Conservation (phyloP, 2,797 vertebrate genomes). For the Hypotaenidia okinawae region DNA sequence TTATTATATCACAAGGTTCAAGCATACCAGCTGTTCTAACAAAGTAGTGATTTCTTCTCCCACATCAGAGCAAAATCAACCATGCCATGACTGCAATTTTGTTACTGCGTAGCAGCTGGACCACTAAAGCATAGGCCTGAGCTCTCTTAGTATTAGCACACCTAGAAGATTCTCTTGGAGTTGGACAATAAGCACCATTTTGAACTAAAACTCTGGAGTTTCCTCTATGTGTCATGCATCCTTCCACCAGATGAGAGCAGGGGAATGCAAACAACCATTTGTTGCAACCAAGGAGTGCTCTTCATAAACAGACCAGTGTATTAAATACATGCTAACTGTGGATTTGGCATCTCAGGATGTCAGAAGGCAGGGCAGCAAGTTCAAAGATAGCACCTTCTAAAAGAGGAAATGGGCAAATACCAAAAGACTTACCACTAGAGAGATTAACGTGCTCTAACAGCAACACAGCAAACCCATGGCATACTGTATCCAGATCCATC, state of each 20-base stretch:
- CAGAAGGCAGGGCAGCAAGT: background rate
- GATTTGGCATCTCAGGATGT: background rate
- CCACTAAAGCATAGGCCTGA: background rate
- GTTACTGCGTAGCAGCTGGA: background rate
- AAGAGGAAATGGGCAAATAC: background rate
- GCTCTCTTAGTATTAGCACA: background rate
- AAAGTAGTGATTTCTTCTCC: background rate
- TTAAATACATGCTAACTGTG: background rate
- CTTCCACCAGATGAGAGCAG: background rate
- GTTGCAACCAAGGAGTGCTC: background rate
- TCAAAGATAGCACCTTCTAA: background rate
- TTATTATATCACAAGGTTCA: background rate
- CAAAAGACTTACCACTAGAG: background rate
- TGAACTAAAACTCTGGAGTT: background rate
- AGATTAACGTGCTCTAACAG: background rate
- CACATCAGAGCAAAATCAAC: background rate
- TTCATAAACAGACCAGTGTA: background rate
- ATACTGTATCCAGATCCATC: background rate
- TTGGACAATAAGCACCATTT: background rate
- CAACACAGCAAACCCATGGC: background rate
- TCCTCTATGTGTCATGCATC: background rate
- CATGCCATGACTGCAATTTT: background rate
- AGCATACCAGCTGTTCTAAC: background rate
- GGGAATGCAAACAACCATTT: background rate
- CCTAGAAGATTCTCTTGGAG: background rate